These are phyloP conservation scores for Semotilus atromaculatus DNA, from an alignment of 2,797 vertebrate genomes.

Conservation along the genomic window DNA sequence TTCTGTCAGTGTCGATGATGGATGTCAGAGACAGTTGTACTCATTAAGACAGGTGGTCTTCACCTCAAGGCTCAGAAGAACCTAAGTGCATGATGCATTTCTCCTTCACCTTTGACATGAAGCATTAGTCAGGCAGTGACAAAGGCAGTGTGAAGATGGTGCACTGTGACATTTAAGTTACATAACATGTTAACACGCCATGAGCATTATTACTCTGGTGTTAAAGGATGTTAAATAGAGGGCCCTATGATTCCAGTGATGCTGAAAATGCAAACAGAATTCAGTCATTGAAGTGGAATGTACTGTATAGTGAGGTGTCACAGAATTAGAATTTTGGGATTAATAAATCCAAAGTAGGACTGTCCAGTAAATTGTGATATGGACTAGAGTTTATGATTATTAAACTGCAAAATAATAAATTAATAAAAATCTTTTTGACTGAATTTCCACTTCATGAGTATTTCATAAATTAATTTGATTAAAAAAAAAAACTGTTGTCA, in stretches of 20 bases:
- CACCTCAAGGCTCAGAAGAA: constrained; percentile 39
- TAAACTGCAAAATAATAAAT: neutral
- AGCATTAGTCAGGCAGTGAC: constrained; percentile 37
- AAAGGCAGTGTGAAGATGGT: neutral
- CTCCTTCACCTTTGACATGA: constrained; percentile 46
- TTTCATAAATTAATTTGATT: neutral
- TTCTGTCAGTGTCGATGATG: constrained; percentile 50
- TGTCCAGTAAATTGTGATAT: neutral
- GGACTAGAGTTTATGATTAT: no score
- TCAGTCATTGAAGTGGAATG: neutral
- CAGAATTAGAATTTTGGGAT: neutral
- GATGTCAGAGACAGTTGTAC: constrained; percentile 47
- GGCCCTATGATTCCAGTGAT: neutral
- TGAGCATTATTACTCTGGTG: constrained; percentile 1
- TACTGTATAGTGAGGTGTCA: neutral
- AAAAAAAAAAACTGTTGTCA: neutral
- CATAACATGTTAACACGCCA: constrained; percentile 21
- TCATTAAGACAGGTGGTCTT: constrained; percentile 47
- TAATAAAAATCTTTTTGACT: neutral
- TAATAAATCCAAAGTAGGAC: neutral
- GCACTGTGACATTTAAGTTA: constrained; percentile 22
- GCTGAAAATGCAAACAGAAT: neutral
- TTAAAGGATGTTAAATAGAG: neutral
- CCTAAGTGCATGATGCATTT: constrained; percentile 28
- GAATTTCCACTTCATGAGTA: neutral